Conservation (phyloP, 30 jellyfish, hydroid and myxozoan genomes). For the Turritopsis rubra region DNA sequence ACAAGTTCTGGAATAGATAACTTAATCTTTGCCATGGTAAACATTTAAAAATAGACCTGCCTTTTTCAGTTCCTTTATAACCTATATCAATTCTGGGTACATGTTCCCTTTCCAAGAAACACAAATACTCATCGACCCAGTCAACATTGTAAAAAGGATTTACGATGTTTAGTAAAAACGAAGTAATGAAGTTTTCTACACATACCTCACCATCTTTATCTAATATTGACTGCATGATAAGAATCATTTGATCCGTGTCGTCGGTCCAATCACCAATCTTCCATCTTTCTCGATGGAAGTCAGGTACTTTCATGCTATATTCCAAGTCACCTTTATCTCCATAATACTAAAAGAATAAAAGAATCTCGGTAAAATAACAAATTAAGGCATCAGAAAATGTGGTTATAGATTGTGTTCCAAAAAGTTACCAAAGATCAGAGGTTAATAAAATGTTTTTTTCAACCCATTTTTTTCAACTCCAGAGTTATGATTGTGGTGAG, state of each 20-base stretch:
- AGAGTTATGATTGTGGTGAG: no score
- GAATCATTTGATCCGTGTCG: constrained; percentile 76
- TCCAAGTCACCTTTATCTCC: constrained; percentile 43
- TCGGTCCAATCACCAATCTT: constrained; percentile 85
- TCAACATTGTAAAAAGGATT: no score
- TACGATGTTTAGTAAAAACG: no score
- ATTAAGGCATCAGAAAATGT: background rate
- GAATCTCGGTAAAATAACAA: background rate
- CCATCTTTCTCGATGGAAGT: constrained; percentile 65
- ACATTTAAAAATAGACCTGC: background rate
- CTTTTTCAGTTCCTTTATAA: no score
- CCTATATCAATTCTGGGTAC: no score
- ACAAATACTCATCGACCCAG: no score
- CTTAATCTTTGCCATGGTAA: constrained; percentile 12
- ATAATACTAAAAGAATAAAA: constrained; percentile 33
- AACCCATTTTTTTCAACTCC: no score
- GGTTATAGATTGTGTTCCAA: no score
- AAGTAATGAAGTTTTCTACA: background rate
- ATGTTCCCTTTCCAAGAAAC: no score
- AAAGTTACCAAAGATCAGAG: no score
- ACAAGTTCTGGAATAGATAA: background rate
- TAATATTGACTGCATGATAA: constrained; percentile 47
- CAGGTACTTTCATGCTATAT: constrained; percentile 55
- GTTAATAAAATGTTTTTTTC: no score
- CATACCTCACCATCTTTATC: constrained; percentile 62